Conservation (phyloP, 2,113 vertebrate species). For the Platichthys flesus region DNA sequence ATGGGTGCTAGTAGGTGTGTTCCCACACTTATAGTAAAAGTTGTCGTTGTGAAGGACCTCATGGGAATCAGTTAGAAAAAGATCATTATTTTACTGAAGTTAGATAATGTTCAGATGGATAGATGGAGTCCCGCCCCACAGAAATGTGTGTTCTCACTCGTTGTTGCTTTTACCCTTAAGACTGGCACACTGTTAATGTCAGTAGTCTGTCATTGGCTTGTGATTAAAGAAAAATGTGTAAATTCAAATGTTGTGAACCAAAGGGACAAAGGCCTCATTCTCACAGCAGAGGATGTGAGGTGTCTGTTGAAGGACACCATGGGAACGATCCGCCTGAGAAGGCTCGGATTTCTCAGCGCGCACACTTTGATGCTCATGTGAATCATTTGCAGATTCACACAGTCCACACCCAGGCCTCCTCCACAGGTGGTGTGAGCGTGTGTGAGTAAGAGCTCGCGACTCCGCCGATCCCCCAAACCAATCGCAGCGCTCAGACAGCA, state of each 20-base stretch:
- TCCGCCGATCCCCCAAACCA: slow-evolving; percentile 8
- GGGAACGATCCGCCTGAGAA: slow-evolving; percentile 72
- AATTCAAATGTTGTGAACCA: slow-evolving; percentile 44
- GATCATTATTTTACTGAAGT: background rate
- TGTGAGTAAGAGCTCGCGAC: slow-evolving; percentile 51
- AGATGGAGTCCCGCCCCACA: slow-evolving; percentile 17
- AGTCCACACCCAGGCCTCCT: slow-evolving; percentile 69
- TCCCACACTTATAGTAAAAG: background rate
- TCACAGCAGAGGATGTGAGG: slow-evolving; percentile 51
- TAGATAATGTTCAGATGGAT: background rate
- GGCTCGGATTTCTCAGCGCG: slow-evolving; percentile 35
- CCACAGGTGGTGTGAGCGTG: slow-evolving; percentile 69
- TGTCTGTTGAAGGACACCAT: slow-evolving; percentile 50
- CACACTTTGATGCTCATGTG: slow-evolving; percentile 74
- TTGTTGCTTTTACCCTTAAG: slow-evolving; percentile 25
- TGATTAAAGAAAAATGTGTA: slow-evolving; percentile 32
- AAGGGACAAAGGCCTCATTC: slow-evolving; percentile 66
- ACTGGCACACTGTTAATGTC: slow-evolving; percentile 22
- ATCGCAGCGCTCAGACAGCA: slow-evolving; percentile 55
- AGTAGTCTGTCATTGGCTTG: slow-evolving; percentile 46
- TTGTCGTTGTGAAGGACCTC: background rate
- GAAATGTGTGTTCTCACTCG: slow-evolving; percentile 17
- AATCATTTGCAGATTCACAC: slow-evolving; percentile 73
- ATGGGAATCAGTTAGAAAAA: background rate
- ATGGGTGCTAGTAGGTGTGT: no score